Percentiles rank a stretch among this genome's conserved stretches.
Conservation (phyloP, 1,140 invertebrate species). For the Nasonia longicornis region DNA sequence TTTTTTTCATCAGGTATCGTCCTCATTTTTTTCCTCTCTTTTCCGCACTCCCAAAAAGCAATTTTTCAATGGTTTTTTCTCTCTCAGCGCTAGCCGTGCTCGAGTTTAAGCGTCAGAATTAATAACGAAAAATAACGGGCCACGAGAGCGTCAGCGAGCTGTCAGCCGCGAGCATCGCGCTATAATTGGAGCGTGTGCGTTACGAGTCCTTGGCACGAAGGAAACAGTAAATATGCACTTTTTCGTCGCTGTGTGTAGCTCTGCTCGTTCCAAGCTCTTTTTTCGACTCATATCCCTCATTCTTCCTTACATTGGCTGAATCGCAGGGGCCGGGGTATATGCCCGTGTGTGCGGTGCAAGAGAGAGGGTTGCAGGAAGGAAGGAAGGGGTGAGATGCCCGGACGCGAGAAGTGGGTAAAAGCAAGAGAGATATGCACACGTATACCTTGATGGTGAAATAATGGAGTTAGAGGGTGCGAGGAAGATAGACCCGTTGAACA, state of each 20-base stretch:
- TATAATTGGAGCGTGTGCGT: neutral
- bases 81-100: neutral
- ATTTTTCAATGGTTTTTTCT: conserved; percentile 13
- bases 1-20: neutral
- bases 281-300: neutral
- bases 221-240: neutral
- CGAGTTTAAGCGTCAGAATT: conserved; percentile 30
- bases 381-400: neutral
- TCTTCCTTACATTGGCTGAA: neutral
- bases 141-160: neutral
- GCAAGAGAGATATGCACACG: neutral
- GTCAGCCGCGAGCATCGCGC: neutral
- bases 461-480: neutral
- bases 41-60: neutral
- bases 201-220: too few relatives aligned
- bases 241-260: neutral
- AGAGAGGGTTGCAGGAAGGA: neutral
- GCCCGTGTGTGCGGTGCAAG: neutral
- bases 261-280: too few relatives aligned
- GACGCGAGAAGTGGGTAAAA: neutral
- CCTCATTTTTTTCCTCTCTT: neutral
- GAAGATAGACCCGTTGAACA: neutral
- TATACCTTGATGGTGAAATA: neutral
- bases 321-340: neutral
- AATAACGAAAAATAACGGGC: conserved; percentile 29